phyloP scores from a whole-genome alignment of 2,797 vertebrate species.

The Cossypha niveicapilla region DNA sequence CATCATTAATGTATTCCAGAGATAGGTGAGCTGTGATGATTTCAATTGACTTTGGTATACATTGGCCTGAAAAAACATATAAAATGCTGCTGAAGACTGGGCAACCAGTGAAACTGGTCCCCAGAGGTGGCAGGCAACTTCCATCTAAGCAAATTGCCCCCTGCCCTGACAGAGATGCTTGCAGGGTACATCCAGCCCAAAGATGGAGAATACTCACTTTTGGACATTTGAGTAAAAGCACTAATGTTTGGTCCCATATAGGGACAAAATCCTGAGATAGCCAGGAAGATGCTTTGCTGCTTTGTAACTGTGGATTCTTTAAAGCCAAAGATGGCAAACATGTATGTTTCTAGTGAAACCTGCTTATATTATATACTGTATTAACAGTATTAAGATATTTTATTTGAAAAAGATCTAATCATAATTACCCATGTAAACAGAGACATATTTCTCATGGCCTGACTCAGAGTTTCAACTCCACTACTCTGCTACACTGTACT shows the following conservation, averaged over 20 bases:
- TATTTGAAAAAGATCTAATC: not conserved
- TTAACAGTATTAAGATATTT: not conserved
- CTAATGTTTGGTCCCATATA: not conserved
- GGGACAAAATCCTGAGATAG: not conserved
- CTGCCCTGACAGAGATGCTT: not conserved
- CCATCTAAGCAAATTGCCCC: not conserved
- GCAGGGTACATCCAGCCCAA: not conserved
- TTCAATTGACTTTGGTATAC: not conserved
- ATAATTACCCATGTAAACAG: not conserved
- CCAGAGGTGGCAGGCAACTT: not conserved
- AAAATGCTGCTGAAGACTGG: not conserved
- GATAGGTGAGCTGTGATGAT: not conserved
- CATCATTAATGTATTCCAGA: not conserved
- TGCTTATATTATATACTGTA: not conserved
- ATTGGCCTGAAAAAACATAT: not conserved
- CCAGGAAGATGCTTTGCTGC: not conserved
- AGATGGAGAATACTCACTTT: not conserved
- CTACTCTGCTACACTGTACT: not conserved
- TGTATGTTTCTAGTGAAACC: not conserved
- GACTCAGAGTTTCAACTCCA: not conserved
- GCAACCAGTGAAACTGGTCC: not conserved
- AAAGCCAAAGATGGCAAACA: not conserved
- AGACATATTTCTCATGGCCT: accelerated
- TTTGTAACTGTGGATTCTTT: not conserved
- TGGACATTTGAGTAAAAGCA: not conserved